A percentile compares a stretch with the other conserved stretches of the same genome.
Conservation (phyloP, 2,797 vertebrate genomes). For the Spinus olivaceus region DNA sequence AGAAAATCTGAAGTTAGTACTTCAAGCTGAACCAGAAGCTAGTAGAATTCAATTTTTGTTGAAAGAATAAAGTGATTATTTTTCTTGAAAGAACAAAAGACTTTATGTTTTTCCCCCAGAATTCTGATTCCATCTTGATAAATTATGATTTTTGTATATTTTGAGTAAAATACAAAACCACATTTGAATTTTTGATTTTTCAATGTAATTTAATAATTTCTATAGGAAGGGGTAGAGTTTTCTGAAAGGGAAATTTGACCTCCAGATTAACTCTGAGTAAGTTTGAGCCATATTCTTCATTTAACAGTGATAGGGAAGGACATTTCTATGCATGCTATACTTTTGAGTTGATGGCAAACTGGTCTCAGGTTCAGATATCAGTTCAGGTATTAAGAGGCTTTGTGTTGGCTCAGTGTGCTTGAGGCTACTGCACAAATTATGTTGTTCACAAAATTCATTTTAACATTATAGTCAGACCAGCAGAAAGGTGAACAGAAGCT, state of each 20-base stretch:
- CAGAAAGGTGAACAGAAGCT: not conserved
- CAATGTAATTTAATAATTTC: not conserved
- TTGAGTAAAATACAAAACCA: not conserved
- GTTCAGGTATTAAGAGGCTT: not conserved
- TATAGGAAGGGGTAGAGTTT: not conserved
- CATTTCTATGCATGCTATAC: not conserved
- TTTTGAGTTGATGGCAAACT: constrained; percentile 19
- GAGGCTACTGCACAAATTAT: not conserved
- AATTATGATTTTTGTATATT: not conserved
- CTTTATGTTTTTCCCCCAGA: not conserved
- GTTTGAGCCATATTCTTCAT: constrained; percentile 4
- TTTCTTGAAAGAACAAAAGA: not conserved
- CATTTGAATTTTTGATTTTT: constrained; percentile 9
- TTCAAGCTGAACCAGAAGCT: not conserved
- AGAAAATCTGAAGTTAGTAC: not conserved
- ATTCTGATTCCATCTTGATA: constrained; percentile 3
- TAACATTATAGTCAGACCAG: not conserved
- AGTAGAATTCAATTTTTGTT: not conserved
- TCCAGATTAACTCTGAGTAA: not conserved
- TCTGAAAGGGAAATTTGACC: constrained; percentile 28
- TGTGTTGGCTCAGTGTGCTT: not conserved
- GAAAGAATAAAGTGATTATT: not conserved
- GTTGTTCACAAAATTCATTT: not conserved
- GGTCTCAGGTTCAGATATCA: not conserved
- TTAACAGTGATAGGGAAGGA: not conserved